Percentiles rank a stretch among this genome's conserved stretches.
These are phyloP conservation scores for Beris morrisii DNA, from an alignment of 2,888 invertebrate species.

Conservation along the genomic window DNA sequence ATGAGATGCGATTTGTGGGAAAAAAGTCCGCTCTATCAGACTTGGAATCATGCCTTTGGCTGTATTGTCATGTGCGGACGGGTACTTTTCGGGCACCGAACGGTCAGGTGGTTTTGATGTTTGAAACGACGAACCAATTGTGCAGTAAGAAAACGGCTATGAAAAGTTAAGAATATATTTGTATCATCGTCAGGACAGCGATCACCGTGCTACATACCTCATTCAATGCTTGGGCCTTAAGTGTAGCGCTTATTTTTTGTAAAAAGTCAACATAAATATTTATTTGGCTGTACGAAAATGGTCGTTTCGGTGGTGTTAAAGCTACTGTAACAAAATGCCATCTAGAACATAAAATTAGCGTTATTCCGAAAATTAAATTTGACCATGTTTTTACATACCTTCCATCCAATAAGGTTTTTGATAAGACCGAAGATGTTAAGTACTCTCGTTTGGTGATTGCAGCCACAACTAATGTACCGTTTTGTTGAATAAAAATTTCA, in stretches of 20 bases:
- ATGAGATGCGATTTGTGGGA: conserved; percentile 49
- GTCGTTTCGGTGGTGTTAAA: conserved; percentile 58
- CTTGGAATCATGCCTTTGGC: conserved; percentile 54
- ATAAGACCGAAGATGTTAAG: conserved; percentile 59
- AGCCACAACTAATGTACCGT: conserved; percentile 61
- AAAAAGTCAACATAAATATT: conserved; percentile 63
- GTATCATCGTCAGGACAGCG: no score
- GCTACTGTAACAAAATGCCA: conserved; percentile 64
- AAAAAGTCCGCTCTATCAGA: conserved; percentile 53
- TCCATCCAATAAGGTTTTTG: conserved; percentile 52
- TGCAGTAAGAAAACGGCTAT: conserved; percentile 56
- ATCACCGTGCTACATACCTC: conserved; percentile 53
- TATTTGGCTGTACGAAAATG: conserved; percentile 63
- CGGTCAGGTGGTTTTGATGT: conserved; percentile 42
- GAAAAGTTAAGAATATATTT: conserved; percentile 21
- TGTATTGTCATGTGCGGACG: conserved; percentile 49
- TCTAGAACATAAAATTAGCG: conserved; percentile 45
- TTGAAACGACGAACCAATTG: conserved; percentile 53
- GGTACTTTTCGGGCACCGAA: conserved; percentile 41
- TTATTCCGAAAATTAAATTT: conserved; percentile 11
- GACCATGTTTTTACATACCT: conserved; percentile 25
- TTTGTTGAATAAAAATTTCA: conserved; percentile 62
- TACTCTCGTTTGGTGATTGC: conserved; percentile 62
- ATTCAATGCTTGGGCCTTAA: conserved; percentile 61
- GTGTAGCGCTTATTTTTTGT: conserved; percentile 58